Evolutionary conservation across 1,140 invertebrate species (phyloP).

Genomic region (Pectinophora gossypiella): DNA sequence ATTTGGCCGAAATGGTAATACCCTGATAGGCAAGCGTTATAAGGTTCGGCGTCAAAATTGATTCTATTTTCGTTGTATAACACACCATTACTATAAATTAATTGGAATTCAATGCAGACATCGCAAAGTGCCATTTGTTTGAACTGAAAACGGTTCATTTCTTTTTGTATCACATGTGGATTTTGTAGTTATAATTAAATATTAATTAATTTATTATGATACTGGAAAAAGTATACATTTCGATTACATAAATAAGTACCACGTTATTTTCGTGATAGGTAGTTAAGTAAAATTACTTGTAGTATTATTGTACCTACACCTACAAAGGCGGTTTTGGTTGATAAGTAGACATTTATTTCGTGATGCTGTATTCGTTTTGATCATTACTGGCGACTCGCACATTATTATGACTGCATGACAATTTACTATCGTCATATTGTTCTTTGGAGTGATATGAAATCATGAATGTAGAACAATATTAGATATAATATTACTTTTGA

Average conservation of each 20-base stretch:
- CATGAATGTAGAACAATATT: too few species aligned
- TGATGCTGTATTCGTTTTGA: conserved; percentile 26
- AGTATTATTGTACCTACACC: conserved; percentile 46
- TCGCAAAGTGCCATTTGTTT: conserved; percentile 68
- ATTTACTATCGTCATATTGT: conserved; percentile 27
- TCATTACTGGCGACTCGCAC: conserved; percentile 40
- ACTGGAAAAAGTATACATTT: conserved; percentile 58
- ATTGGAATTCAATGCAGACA: conserved; percentile 13
- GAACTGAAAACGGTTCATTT: conserved; percentile 33
- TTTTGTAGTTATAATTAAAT: conserved; percentile 66
- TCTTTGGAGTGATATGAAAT: too few species aligned
- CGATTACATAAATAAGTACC: conserved; percentile 59
- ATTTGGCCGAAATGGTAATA: conserved; percentile 71
- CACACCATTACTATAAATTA: not conserved
- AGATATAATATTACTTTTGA: too few species aligned
- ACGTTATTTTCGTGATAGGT: conserved; percentile 69
- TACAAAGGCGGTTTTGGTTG: conserved; percentile 53
- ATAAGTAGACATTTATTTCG: conserved; percentile 45
- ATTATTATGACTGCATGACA: conserved; percentile 50
- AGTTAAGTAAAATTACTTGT: conserved; percentile 59
- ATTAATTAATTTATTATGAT: conserved; percentile 69
- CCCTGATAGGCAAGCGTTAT: conserved; percentile 71
- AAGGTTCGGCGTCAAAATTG: conserved; percentile 69
- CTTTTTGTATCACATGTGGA: conserved; percentile 53
- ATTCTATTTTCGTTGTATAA: conserved; percentile 40